Evolutionary conservation across 1,140 invertebrate genomes (phyloP).

Genomic region (Acromyrmex echinatior): DNA sequence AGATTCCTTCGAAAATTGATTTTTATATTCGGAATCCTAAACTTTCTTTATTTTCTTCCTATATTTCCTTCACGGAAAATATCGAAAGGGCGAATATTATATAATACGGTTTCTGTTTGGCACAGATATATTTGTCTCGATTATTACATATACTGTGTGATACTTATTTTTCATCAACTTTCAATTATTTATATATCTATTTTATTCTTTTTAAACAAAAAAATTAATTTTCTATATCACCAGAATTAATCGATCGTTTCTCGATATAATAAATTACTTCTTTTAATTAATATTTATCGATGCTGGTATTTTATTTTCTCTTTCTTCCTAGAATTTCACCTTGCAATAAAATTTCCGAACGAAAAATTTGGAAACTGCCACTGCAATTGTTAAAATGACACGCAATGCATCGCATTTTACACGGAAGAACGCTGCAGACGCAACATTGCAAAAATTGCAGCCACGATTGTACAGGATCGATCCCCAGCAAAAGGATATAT

Average conservation of each 20-base stretch:
- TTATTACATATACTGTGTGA: background rate
- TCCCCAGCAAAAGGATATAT: constrained; percentile 35
- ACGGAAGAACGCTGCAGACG: constrained; percentile 31
- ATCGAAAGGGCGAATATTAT: background rate
- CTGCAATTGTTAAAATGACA: constrained; percentile 17
- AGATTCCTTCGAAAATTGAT: background rate
- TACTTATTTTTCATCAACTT: constrained; percentile 36
- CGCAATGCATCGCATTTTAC: constrained; percentile 24
- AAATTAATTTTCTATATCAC: background rate
- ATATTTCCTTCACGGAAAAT: background rate
- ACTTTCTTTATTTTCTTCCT: background rate
- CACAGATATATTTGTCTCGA: background rate
- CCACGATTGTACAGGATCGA: constrained; percentile 52
- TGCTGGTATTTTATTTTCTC: background rate
- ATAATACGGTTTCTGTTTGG: background rate
- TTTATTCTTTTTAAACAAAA: background rate
- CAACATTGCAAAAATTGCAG: constrained; percentile 24
- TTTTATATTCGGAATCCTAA: background rate
- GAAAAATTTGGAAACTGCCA: background rate
- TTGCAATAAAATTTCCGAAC: background rate
- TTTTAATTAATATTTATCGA: background rate
- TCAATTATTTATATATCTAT: constrained; percentile 29
- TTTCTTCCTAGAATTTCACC: background rate
- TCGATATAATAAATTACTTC: background rate
- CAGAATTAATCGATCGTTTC: background rate